These are phyloP conservation scores for Hypomesus transpacificus DNA, from an alignment of 2,113 vertebrate genomes.

Conservation along the genomic window DNA sequence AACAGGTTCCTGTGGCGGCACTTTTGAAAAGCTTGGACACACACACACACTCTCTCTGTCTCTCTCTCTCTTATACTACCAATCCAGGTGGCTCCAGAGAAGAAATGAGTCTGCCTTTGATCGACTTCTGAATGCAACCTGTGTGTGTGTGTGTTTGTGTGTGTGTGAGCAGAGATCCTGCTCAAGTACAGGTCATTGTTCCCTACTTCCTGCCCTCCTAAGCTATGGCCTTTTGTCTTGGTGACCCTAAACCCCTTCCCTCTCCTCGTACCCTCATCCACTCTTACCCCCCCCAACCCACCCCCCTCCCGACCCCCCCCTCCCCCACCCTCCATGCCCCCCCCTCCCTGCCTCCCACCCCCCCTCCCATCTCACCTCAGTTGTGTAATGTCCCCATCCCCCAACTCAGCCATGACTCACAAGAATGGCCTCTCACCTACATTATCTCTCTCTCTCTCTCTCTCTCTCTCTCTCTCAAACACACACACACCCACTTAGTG, in stretches of 20 bases:
- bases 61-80: not conserved
- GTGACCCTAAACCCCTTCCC: not conserved
- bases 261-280: not conserved
- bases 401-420: not conserved
- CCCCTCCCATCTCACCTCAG: not conserved
- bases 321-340: no score
- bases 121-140: not conserved
- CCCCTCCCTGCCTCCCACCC: not conserved
- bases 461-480: no score
- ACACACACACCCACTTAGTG: no score
- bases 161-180: constrained; percentile 19
- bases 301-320: not conserved
- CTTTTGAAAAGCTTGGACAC: not conserved
- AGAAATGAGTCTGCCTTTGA: not conserved
- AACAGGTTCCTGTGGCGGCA: not conserved
- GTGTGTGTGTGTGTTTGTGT: not conserved
- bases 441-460: not conserved
- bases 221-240: constrained; percentile 35
- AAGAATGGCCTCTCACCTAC: not conserved
- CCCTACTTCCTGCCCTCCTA: constrained; percentile 43
- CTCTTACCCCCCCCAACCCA: not conserved
- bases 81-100: not conserved
- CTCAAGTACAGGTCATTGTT: constrained; percentile 44
- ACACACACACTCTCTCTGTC: not conserved
- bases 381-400: not conserved